Percentiles rank a stretch among this genome's conserved stretches.
These are phyloP conservation scores for Mamestra brassicae DNA, from an alignment of 2,888 invertebrate genomes.

Conservation along the genomic window DNA sequence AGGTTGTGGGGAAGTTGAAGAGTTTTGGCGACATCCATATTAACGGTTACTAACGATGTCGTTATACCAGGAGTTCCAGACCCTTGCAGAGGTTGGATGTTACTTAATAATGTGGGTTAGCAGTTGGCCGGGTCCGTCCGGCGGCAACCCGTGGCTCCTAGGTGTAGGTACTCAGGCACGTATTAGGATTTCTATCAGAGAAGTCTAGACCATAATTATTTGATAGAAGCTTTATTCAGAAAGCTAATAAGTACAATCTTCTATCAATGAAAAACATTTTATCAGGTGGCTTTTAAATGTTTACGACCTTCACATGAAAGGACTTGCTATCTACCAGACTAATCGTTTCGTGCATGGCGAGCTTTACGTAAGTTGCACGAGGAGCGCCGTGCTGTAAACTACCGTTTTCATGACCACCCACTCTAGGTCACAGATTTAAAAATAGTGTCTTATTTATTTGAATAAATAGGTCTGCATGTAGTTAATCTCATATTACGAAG, in stretches of 20 bases:
- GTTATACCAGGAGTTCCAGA: too few relatives aligned
- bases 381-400: conserved; percentile 65
- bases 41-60: too few relatives aligned
- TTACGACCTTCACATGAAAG: conserved; percentile 30
- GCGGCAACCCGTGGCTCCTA: not conserved
- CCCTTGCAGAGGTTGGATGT: too few relatives aligned
- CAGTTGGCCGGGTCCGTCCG: too few relatives aligned
- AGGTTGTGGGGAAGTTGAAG: too few relatives aligned
- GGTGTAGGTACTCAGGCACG: not conserved
- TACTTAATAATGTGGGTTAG: too few relatives aligned
- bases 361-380: conserved; percentile 57
- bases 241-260: conserved; percentile 5
- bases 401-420: conserved; percentile 71
- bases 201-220: not conserved
- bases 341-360: conserved; percentile 59
- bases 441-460: conserved; percentile 72
- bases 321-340: conserved; percentile 26
- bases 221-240: not conserved
- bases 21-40: too few relatives aligned
- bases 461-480: conserved; percentile 47
- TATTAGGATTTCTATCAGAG: not conserved
- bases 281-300: conserved; percentile 1
- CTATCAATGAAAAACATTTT: conserved; percentile 1
- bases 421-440: conserved; percentile 77
- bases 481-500: conserved; percentile 33